Conservation (phyloP, 2,888 invertebrate genomes). For the Adineta ricciae region DNA sequence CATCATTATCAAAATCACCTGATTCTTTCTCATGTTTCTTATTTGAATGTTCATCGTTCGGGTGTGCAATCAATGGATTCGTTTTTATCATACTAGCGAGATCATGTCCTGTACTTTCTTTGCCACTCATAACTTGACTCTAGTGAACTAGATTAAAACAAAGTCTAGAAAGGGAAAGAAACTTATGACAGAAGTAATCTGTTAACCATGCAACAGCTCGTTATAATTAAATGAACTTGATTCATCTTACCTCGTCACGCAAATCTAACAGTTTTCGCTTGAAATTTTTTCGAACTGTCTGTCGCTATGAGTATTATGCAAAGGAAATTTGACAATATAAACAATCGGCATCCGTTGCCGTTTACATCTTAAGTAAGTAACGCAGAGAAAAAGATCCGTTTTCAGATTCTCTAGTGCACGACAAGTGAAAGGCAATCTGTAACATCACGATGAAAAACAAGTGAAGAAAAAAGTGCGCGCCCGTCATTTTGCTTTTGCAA, state of each 20-base stretch:
- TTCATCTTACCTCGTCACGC: neutral
- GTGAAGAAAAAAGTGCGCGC: neutral
- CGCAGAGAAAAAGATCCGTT: too few relatives aligned
- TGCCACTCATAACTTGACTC: neutral
- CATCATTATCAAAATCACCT: neutral
- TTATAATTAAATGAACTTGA: too few relatives aligned
- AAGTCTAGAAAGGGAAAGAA: neutral
- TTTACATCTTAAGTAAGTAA: neutral
- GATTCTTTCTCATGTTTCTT: neutral
- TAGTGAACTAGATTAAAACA: neutral
- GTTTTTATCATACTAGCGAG: neutral
- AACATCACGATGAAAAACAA: neutral
- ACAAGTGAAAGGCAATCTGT: neutral
- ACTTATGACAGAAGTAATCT: neutral
- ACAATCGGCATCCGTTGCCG: neutral
- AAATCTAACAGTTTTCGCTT: neutral
- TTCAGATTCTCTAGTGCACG: neutral
- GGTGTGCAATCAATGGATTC: neutral
- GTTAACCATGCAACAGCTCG: too few relatives aligned
- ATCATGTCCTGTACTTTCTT: neutral
- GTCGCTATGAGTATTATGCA: too few relatives aligned
- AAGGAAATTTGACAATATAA: neutral
- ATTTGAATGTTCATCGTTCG: neutral
- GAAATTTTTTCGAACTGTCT: too few relatives aligned
- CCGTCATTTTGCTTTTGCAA: neutral